Evolutionary conservation across 2,113 vertebrate genomes (phyloP), one percentile per base, ranked within the genome.

Genomic region (Ia io): DNA sequence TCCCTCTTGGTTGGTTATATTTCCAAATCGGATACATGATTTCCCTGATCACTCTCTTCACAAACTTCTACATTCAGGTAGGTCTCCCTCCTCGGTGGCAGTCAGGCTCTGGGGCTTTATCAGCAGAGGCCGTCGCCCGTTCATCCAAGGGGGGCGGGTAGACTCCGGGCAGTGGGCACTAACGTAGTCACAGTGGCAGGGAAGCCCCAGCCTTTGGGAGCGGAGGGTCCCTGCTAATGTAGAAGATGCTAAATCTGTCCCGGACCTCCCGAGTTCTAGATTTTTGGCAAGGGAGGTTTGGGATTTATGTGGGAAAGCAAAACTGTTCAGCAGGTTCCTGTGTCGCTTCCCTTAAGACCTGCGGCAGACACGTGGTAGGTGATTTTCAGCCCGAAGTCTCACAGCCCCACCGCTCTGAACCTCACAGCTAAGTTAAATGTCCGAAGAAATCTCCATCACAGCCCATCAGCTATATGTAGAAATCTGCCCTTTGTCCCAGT

Each of bases 31-130:
- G 95, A 92, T 99, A 99, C 76, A 99, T 99, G 99, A 98, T 99
- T 96, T 99, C 99, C 25, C 98, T 99, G 88, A 99, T 99, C 78
- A 42, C 98, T 49, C 98, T 99, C 97, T 99, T 99, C 98, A 98
- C 98, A 91, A 99, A 99, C 98, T 99, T 99, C 98, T 99, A 99
- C 97, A 97, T 99, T 94, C 98, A 99, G 99, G 99, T 99, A 97
- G 98, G 93, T 93, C 71, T 88, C 37, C 10, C 23, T 32, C 16
- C 65, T 16, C 9, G 2, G 13, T 35, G 70, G 20, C 1, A 6
- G 12, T 14, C 32, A 28, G 51, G n/a, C 7, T 44, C 11, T 7
- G 11, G 37, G 76, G 14, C 17, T 30, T 42, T 59, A 88, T 35
- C 37, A 14, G 37, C 49, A 69, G 35, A 49, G 25, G 3, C 44